A percentile compares a stretch with the other conserved stretches of the same genome.
These are phyloP conservation scores for Alentia gelatinosa DNA, from an alignment of 2,888 invertebrate genomes.

Conservation along the genomic window DNA sequence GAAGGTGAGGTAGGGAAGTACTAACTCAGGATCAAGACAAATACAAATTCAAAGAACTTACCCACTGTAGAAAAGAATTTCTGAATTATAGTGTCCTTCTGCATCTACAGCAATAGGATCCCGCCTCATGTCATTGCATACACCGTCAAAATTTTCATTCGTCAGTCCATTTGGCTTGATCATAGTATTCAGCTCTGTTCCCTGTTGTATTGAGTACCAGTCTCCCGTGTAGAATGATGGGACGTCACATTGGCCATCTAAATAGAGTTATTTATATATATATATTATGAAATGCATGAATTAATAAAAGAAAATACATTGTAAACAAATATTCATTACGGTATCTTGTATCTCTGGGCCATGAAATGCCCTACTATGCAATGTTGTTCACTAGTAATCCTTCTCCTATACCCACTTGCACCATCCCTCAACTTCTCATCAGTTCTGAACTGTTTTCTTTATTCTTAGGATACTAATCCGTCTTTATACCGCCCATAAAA, in stretches of 20 bases:
- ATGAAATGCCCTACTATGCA: too few species aligned
- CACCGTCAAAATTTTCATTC: conserved; percentile 53
- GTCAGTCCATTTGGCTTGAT: conserved; percentile 63
- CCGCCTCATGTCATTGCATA: conserved; percentile 57
- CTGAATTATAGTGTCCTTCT: conserved; percentile 66
- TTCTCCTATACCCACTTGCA: too few species aligned
- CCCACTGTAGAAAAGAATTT: conserved; percentile 65
- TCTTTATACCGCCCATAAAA: too few species aligned
- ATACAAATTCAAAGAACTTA: conserved; percentile 49
- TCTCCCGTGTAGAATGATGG: conserved; percentile 68
- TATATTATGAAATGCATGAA: neutral
- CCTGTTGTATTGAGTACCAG: conserved; percentile 71
- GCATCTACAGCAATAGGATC: conserved; percentile 61
- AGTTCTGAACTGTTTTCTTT: too few species aligned
- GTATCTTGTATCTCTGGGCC: too few species aligned
- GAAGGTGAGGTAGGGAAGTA: too few species aligned
- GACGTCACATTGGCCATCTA: conserved; percentile 55
- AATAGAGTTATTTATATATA: neutral
- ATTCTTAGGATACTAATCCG: too few species aligned
- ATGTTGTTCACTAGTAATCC: too few species aligned
- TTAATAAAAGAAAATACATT: too few species aligned
- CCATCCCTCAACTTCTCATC: too few species aligned
- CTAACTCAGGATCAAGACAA: too few species aligned
- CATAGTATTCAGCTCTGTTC: conserved; percentile 63
- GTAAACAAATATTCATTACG: too few species aligned